Evolutionary conservation across 1,140 invertebrate species (phyloP).

Genomic region (Drosophila kanapiae): DNA sequence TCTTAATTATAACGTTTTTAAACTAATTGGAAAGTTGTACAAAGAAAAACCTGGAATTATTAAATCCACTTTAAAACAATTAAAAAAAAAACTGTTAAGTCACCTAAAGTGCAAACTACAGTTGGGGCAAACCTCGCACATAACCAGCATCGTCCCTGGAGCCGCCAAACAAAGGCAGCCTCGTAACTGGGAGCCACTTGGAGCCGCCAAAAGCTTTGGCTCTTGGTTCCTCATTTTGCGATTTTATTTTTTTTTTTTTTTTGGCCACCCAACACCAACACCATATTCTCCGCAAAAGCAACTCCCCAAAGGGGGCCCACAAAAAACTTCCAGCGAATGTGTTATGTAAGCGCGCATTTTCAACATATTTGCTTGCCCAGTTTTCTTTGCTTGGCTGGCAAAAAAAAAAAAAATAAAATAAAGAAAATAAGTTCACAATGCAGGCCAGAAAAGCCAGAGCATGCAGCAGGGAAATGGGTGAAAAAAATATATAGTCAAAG

Average conservation of each 20-base stretch:
- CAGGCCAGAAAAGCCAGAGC: conserved; percentile 41
- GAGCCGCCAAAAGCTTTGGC: conserved; percentile 31
- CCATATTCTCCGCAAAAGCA: conserved; percentile 20
- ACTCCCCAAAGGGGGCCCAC: conserved; percentile 39
- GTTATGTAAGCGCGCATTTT: conserved; percentile 78
- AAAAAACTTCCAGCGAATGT: conserved; percentile 47
- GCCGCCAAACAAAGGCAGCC: conserved; percentile 49
- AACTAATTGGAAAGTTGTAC: background rate
- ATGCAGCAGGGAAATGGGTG: conserved; percentile 7
- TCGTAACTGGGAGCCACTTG: conserved; percentile 45
- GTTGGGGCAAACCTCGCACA: conserved; percentile 14
- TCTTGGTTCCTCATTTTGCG: conserved; percentile 7
- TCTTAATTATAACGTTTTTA: background rate
- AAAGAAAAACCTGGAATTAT: background rate
- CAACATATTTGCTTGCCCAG: conserved; percentile 48
- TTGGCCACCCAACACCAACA: conserved; percentile 37
- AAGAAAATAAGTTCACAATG: conserved; percentile 44
- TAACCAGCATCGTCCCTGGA: conserved; percentile 26
- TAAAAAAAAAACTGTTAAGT: background rate
- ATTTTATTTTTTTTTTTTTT: conserved; percentile 18
- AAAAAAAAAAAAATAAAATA: conserved; percentile 27
- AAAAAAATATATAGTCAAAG: conserved; percentile 34
- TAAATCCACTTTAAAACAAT: background rate
- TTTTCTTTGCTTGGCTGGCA: conserved; percentile 66
- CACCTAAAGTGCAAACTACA: background rate